phyloP scores from a whole-genome alignment of 2,797 vertebrate genomes.

The Sebastes paucispinis region DNA sequence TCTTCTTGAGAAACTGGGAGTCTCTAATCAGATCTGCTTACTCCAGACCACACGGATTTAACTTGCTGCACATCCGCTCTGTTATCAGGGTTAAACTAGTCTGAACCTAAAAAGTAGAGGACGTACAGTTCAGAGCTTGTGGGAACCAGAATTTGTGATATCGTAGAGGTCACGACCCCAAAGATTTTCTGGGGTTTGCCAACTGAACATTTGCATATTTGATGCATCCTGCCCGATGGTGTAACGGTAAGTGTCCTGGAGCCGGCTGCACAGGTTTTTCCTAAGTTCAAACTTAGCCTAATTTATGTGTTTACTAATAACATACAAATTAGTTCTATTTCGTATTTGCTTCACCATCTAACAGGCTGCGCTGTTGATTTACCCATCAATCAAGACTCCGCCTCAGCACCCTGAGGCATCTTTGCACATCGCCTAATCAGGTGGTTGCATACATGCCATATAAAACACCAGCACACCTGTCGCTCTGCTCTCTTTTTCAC shows the following conservation, averaged over 20 bases:
- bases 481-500: not conserved
- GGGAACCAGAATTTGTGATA: slow-evolving; percentile 1
- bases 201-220: slow-evolving; percentile 45
- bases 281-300: not conserved
- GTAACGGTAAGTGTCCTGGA: slow-evolving; percentile 69
- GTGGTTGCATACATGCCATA: not conserved
- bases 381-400: not conserved
- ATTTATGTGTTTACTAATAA: not conserved
- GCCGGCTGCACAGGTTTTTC: not conserved
- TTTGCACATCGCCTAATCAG: not conserved
- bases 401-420: not conserved
- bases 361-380: not conserved
- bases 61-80: not conserved
- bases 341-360: not conserved
- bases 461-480: not conserved
- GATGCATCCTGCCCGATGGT: slow-evolving; percentile 70
- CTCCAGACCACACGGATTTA: slow-evolving; percentile 8
- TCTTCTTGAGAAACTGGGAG: slow-evolving; percentile 1
- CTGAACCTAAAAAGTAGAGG: not conserved
- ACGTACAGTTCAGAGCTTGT: not conserved
- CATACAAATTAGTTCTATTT: not conserved
- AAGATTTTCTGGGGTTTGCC: slow-evolving; percentile 30
- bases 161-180: not conserved
- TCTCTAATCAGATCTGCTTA: slow-evolving; percentile 15
- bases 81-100: not conserved